Evolutionary conservation across 1,140 invertebrate species (phyloP).

Genomic region (Whitmania pigra): DNA sequence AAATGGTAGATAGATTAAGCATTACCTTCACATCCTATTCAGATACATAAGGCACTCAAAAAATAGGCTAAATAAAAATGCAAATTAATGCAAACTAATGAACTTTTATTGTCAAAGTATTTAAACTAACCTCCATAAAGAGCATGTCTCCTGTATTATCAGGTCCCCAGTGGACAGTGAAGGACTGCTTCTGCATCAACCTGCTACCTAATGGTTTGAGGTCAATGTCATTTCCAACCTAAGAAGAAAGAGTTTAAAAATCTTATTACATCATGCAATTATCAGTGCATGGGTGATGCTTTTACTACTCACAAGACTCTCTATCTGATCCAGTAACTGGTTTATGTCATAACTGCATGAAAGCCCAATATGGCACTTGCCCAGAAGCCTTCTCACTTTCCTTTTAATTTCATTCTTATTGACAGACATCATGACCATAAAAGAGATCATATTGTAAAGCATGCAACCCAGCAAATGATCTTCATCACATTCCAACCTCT

Average conservation of each 20-base stretch:
- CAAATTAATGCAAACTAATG: too few species aligned
- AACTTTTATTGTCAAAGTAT: not conserved
- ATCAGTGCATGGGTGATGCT: not conserved
- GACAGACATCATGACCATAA: slow-evolving; percentile 85
- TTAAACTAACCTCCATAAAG: slow-evolving; percentile 69
- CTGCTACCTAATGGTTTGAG: slow-evolving; percentile 71
- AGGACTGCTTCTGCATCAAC: slow-evolving; percentile 86
- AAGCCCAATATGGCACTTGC: slow-evolving; percentile 94
- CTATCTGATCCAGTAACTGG: slow-evolving; percentile 83
- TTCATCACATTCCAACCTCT: slow-evolving; percentile 92
- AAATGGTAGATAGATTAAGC: too few species aligned
- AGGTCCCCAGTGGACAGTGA: slow-evolving; percentile 86
- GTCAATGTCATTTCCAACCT: slow-evolving; percentile 85
- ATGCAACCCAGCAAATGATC: slow-evolving; percentile 86
- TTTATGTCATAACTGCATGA: slow-evolving; percentile 95
- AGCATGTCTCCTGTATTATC: slow-evolving; percentile 77
- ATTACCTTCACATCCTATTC: too few species aligned
- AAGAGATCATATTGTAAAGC: slow-evolving; percentile 88
- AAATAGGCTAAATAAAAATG: too few species aligned
- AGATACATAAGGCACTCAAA: too few species aligned
- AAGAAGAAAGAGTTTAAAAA: slow-evolving; percentile 24
- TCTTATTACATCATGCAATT: not conserved
- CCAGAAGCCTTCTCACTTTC: slow-evolving; percentile 81
- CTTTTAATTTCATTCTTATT: slow-evolving; percentile 71
- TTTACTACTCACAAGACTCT: slow-evolving; percentile 64